Evolutionary conservation across 2,797 vertebrate species (phyloP), one percentile per base, ranked within the genome.

Genomic region (Syngnathus acus): DNA sequence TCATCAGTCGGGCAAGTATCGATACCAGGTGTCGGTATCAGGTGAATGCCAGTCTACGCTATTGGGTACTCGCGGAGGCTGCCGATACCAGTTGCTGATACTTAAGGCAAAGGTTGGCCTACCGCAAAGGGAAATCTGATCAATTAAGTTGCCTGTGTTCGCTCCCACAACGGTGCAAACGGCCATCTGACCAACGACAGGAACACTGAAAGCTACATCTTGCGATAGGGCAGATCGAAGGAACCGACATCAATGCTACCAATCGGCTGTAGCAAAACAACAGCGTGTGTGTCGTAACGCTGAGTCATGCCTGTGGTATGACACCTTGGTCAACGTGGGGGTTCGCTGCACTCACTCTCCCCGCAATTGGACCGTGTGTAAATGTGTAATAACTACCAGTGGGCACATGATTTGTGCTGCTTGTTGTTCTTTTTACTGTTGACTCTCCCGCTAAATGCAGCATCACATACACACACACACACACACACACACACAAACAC

Each of bases 271-370:
- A 9, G 50, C 19, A 51, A 9, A 3, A n/a, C 19, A 51, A 51
- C n/a, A 8, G 17, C 19, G 10, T 57, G 23, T 16, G 11, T 5
- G 23, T 32, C 55, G 16, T 37, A 23, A 32, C 14, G 72, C 70
- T 81, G 80, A 86, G 69, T 85, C 80, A 85, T 75, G 71, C 68
- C 70, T 72, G 66, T 72, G 77, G 76, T 65, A 8, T 26, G 14
- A 51, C 10, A n/a, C 50, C 32, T 32, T 32, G 32, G 32, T 32
- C n/a, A 50, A 50, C 19, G 48, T 19, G 26, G 17, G 48, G 17
- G 54, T 50, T 19, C 48, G 26, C 13, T 32, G 54, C 54, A 19
- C 14, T 39, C 32, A 6, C 14, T 19, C 57, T 73, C 63, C 67
- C 69, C 55, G 60, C 16, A 23, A 16, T 26, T 17, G 17, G 43